Percentiles rank a stretch among this genome's conserved stretches.
phyloP scores from a whole-genome alignment of 2,888 invertebrate species.

The Eilema depressum region DNA sequence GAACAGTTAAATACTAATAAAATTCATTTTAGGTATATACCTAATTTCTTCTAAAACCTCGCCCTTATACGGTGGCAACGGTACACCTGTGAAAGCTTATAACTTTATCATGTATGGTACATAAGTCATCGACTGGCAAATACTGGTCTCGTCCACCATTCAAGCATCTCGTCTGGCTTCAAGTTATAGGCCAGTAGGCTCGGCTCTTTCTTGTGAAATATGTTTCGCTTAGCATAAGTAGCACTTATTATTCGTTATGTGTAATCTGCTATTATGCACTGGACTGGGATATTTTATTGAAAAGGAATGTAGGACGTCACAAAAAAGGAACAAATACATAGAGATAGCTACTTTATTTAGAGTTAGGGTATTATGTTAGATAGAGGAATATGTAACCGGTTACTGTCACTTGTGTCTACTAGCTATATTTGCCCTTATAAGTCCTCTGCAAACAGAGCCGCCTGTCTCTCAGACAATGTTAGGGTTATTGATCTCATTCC shows the following conservation, averaged over 20 bases:
- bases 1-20: too few relatives aligned
- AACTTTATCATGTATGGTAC: not conserved
- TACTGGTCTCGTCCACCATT: not conserved
- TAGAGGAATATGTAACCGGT: slow-evolving; percentile 22
- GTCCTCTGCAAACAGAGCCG: slow-evolving; percentile 30
- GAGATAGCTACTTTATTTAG: not conserved
- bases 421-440: slow-evolving; percentile 28
- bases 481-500: slow-evolving; percentile 26
- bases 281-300: not conserved
- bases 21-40: too few relatives aligned
- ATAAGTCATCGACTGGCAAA: too few relatives aligned
- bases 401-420: slow-evolving; percentile 1
- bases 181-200: not conserved
- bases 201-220: not conserved
- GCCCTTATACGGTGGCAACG: not conserved
- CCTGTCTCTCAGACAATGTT: slow-evolving; percentile 20
- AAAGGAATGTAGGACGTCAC: not conserved
- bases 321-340: not conserved
- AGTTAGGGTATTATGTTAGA: not conserved
- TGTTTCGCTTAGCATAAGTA: not conserved
- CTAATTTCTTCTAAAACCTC: not conserved
- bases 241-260: not conserved
- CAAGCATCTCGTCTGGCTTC: not conserved
- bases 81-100: not conserved
- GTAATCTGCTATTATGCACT: not conserved